These are phyloP conservation scores for Chaetophractus vellerosus DNA, from an alignment of 2,797 vertebrate genomes.

Conservation along the genomic window DNA sequence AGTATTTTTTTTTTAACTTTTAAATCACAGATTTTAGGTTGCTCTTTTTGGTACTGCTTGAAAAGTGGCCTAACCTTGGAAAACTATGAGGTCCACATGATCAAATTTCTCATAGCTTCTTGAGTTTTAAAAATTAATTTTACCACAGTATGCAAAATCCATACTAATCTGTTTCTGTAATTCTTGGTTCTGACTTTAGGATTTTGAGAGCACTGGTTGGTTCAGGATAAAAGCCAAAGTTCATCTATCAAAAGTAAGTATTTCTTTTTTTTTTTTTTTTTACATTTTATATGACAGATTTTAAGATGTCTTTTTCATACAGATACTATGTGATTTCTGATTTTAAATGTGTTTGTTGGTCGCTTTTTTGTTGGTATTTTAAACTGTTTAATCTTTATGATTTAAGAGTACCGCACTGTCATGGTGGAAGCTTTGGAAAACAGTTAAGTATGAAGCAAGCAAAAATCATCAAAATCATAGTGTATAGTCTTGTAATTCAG, in stretches of 20 bases:
- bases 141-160: neutral
- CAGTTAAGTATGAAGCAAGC: neutral
- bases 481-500: neutral
- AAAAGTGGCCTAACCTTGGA: neutral
- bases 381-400: neutral
- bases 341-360: neutral
- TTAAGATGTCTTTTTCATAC: slow-evolving; percentile 2
- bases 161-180: neutral
- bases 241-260: neutral
- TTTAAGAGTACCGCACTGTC: neutral
- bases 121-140: neutral
- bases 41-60: neutral
- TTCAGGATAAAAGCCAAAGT: slow-evolving; percentile 24
- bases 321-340: neutral
- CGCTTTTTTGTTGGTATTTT: slow-evolving; percentile 8
- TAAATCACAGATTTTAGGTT: neutral
- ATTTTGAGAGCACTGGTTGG: neutral
- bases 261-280: neutral
- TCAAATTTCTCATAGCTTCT: neutral
- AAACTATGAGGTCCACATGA: neutral
- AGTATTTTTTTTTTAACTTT: neutral
- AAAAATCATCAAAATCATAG: neutral
- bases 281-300: neutral
- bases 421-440: neutral
- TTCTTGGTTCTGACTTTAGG: neutral